Evolutionary conservation across 2,888 invertebrate species (phyloP), one percentile per base, ranked within the genome.

Genomic region (Parnassius apollo): DNA sequence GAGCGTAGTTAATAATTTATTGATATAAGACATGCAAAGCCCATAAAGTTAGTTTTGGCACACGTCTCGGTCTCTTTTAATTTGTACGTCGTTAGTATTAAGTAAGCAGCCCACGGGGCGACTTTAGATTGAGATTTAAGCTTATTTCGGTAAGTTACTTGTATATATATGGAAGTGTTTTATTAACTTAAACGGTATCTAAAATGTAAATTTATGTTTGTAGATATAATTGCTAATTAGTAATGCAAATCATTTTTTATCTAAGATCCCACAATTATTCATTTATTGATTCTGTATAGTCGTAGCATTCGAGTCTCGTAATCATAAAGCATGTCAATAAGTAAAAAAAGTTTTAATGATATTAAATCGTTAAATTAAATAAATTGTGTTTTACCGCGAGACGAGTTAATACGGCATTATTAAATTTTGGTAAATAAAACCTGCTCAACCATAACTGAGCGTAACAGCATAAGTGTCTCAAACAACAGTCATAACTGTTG

Each of bases 11-110:
- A 89, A 91, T 91, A 91, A 91, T 91, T 91, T 91, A 91, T 91
- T 90, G 90, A 90, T 90, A 88, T 90, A 89, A 89, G 86, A 91
- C 91, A 91, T 91, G 91, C 91, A 78, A 91, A 88, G 88, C 86
- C 91, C 91, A 90, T 91, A 91, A 91, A 91, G 89, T 87, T 86
- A 83, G 83, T 85, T 87, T 90, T 88, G 89, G 88, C 89, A 88
- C 86, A 86, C 85, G 88, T 88, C 84, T 83, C 80, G 86, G 83
- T 85, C 86, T 82, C 88, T 87, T 90, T 87, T 90, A 90, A 90
- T 91, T 91, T 91, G 91, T 90, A 86, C 83, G 84, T 89, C 83
- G 90, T 91, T 90, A 89, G 88, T 83, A 83, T 80, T 79, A 83
- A 83, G 80, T 82, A 81, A 69, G 66, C 74, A 69, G 74, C 68